Percentiles rank a stretch among this genome's conserved stretches.
Conservation (phyloP, 2,797 vertebrate genomes). For the Salarias fasciatus region DNA sequence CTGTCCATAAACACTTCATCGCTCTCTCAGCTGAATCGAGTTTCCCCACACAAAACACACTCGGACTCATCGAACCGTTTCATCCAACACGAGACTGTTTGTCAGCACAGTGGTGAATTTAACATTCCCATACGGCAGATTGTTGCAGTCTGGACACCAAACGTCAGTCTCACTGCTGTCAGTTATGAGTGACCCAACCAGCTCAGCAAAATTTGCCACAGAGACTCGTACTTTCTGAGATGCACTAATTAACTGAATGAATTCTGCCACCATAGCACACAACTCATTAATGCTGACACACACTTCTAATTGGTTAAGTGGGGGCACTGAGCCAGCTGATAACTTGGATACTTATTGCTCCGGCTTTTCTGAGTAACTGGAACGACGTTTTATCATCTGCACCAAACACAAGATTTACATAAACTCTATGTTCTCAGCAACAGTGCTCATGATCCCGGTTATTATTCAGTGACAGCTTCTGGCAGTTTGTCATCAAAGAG, state of each 20-base stretch:
- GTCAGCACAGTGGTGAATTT: conserved; percentile 6
- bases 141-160: conserved; percentile 12
- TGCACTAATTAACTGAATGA: conserved; percentile 62
- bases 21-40: conserved; percentile 46
- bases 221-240: conserved; percentile 42
- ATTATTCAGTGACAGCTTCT: conserved; percentile 17
- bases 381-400: conserved; percentile 53
- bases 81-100: neutral
- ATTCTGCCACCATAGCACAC: conserved; percentile 56
- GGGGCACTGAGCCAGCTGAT: conserved; percentile 62
- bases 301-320: conserved; percentile 76
- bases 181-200: conserved; percentile 25
- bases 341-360: conserved; percentile 65
- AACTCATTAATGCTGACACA: conserved; percentile 72
- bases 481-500: neutral
- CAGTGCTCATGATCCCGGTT: neutral
- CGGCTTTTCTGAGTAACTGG: conserved; percentile 45
- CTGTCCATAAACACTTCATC: conserved; percentile 52
- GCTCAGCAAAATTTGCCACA: conserved; percentile 55
- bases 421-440: conserved; percentile 22
- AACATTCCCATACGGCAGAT: conserved; percentile 12
- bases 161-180: conserved; percentile 47
- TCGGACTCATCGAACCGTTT: conserved; percentile 15
- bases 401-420: conserved; percentile 39
- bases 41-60: conserved; percentile 27